Evolutionary conservation across 2,797 vertebrate genomes (phyloP).

Genomic region (Halcyon leucocephala): DNA sequence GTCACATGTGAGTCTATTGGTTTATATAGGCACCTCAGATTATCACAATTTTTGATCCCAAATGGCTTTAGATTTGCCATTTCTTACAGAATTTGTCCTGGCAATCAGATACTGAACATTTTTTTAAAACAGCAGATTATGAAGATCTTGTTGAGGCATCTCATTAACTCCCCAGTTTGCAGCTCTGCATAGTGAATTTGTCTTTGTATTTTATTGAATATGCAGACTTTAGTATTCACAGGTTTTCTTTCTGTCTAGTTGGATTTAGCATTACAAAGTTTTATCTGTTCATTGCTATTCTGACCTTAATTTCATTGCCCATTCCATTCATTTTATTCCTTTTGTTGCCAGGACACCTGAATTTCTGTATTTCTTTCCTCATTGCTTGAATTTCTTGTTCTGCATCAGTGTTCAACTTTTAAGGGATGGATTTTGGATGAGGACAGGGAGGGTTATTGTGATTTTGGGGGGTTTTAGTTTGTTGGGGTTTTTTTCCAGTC

Average conservation of each 20-base stretch:
- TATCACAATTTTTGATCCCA: not conserved
- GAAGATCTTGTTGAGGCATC: not conserved
- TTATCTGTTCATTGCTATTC: not conserved
- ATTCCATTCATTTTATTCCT: not conserved
- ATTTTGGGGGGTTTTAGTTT: fast-evolving
- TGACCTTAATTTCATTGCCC: not conserved
- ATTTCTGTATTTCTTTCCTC: not conserved
- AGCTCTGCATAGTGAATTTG: not conserved
- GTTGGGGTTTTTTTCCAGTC: not conserved
- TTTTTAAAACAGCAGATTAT: not conserved
- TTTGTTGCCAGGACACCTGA: not conserved
- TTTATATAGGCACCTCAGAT: not conserved
- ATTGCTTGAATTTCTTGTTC: not conserved
- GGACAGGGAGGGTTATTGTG: fast-evolving
- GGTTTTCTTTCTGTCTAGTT: not conserved
- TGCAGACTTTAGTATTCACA: not conserved
- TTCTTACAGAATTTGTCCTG: not conserved
- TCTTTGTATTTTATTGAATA: not conserved
- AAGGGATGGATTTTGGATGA: not conserved
- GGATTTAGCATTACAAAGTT: not conserved
- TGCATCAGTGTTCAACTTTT: not conserved
- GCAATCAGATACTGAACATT: not conserved
- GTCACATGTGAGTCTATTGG: not conserved
- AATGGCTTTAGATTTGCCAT: not conserved
- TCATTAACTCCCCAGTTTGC: not conserved